phyloP scores from a whole-genome alignment of 1,140 invertebrate species.

The Eueides isabella region DNA sequence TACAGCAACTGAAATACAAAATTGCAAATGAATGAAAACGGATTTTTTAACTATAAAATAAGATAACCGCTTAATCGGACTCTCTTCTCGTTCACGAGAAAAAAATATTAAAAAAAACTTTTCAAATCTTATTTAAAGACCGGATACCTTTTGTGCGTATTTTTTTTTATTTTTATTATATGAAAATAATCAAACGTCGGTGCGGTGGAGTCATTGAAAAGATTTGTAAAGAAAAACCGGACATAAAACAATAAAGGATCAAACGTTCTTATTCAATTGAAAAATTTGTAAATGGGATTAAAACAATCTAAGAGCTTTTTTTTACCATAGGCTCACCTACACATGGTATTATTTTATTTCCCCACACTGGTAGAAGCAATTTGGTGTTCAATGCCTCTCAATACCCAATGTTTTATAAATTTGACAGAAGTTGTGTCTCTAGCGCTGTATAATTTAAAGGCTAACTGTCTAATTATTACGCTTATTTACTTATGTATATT shows the following conservation, averaged over 20 bases:
- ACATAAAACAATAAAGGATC: constrained; percentile 13
- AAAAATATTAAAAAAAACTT: background rate
- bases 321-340: background rate
- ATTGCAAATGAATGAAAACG: no score
- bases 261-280: background rate
- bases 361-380: no score
- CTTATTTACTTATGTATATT: no score
- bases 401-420: no score
- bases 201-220: constrained; percentile 12
- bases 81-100: background rate
- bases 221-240: constrained; percentile 3
- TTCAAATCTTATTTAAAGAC: background rate
- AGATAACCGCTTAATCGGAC: background rate
- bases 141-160: constrained; percentile 32
- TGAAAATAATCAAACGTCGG: constrained; percentile 20
- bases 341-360: no score
- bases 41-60: background rate
- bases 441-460: no score
- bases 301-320: background rate
- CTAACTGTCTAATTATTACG: no score
- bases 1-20: no score
- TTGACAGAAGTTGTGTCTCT: no score
- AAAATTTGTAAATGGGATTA: background rate
- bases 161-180: constrained; percentile 20
- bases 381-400: no score